These are phyloP conservation scores for Chaetodon auriga DNA, from an alignment of 2,113 vertebrate genomes.

Conservation along the genomic window DNA sequence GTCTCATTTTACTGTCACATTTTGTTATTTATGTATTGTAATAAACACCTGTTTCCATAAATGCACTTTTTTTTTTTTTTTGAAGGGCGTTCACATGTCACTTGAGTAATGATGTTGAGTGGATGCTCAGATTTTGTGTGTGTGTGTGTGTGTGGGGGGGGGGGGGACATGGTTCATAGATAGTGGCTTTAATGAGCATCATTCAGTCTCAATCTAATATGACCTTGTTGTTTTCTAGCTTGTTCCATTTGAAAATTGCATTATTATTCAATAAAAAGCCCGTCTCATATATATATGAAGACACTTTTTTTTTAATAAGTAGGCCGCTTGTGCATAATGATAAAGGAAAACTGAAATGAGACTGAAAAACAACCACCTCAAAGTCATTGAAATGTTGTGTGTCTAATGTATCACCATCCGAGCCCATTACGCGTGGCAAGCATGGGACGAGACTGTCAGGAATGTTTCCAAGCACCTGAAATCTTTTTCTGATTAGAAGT, in stretches of 20 bases:
- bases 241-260: slow-evolving; percentile 30
- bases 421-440: slow-evolving; percentile 36
- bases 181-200: slow-evolving; percentile 66
- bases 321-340: slow-evolving; percentile 19
- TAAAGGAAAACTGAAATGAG: slow-evolving; percentile 24
- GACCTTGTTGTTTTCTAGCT: slow-evolving; percentile 57
- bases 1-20: slow-evolving; percentile 5
- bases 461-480: slow-evolving; percentile 38
- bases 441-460: slow-evolving; percentile 22
- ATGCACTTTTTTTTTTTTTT: slow-evolving; percentile 26
- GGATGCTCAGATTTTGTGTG: slow-evolving; percentile 29
- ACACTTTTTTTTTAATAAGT: slow-evolving; percentile 25
- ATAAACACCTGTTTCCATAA: background rate
- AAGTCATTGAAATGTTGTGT: slow-evolving; percentile 43
- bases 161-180: slow-evolving; percentile 32
- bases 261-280: slow-evolving; percentile 46
- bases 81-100: slow-evolving; percentile 32
- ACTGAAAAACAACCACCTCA: slow-evolving; percentile 23
- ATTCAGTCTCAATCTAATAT: slow-evolving; percentile 52
- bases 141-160: background rate
- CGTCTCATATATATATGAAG: slow-evolving; percentile 8
- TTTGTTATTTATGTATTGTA: background rate
- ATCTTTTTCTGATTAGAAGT: slow-evolving; percentile 20
- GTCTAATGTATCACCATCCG: slow-evolving; percentile 42
- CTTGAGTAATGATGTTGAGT: slow-evolving; percentile 33